Evolutionary conservation across 2,888 invertebrate genomes (phyloP), one percentile per base, ranked within the genome.

Genomic region (Phoenoteleia sp.): DNA sequence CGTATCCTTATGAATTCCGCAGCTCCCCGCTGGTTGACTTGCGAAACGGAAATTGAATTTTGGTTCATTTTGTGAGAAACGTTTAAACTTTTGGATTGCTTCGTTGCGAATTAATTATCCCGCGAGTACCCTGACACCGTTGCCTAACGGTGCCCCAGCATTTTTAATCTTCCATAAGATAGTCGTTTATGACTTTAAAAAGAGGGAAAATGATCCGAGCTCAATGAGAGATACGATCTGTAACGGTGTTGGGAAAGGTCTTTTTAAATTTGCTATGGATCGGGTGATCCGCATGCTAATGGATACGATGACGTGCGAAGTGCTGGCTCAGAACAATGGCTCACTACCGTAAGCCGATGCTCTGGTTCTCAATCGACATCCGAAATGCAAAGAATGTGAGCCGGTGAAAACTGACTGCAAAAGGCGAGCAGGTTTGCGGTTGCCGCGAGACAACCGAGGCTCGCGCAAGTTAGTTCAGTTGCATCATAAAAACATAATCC

Each of bases 401-500:
- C 52, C 1, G 15, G 25, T 15, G 23, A 23, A 52, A 23, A 56
- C 15, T 17, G 56, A 29, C n/a, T n/a, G n/a, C n/a, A 87, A 81
- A 84, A 86, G 84, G 81, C 56, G 84, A 82, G 84, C 66, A 72
- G 80, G 81, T 87, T 79, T 89, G 89, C 79, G 89, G 87, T 89
- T 52, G 81, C 77, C 45, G 81, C 75, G 83, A 85, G 87, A 77
- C 85, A 89, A 91, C 88, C 84, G 87, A 87, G 87, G 88, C 89
- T 90, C 88, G 87, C 60, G 79, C 84, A 85, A 74, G 90, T 79
- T 89, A 89, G 91, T 91, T 91, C 91, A 91, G 90, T 91, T 91
- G 88, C 88, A 89, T 88, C 89, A 89, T 89, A 88, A 90, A 91
- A 90, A 88, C 88, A 82, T 88, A 88, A 84, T 87, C 87, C 84